Base-by-base conservation (phyloP, 2,797 vertebrate genomes). In the Syngnathus rostellatus region DNA sequence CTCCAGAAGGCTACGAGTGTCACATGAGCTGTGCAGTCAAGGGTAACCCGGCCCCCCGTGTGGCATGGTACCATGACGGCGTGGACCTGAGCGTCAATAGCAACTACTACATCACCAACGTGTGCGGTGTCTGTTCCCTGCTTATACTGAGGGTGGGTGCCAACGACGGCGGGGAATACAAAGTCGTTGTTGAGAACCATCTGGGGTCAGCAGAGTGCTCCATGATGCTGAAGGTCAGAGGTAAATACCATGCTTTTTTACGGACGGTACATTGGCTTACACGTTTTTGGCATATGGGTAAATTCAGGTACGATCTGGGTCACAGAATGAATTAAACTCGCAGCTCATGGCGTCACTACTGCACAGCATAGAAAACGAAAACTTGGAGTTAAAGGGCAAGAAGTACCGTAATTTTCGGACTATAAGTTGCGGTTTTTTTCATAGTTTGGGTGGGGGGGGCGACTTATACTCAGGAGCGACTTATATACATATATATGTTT, bases 91-190 rank as follows among this genome's bases (percentile, higher is more conserved):
- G 90, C 78, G 88, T 81, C 1, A 88, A 93, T 72, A 83, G 89
- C 1, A 75, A 87, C 51, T 93, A 91, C 75, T 87, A 90, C 81
- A 91, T 92, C 79, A 93, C 86, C 0, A 93, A 95, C 0, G 80
- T 91, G 23, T 92, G 93, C 9, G 95, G 95, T 0, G 91, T 98
- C 63, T 97, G 95, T 83, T 95, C 92, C n/a, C 74, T 98, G 77
- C 72, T 94, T 38, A 85, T 98, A 66, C 74, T 90, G 8, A 83
- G 78, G 2, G 93, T 93, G 60, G 82, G 80, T 6, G 76, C 84
- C 57, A 83, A 80, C n/a, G 92, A 96, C 66, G 76, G 72, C 0
- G 94, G 94, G 1, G 86, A 92, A 67, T 98, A 95, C 79, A 91
- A 84, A 83, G 90, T 90, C 0, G 72, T 91, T 45, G 89, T 94